A percentile compares a stretch with the other conserved stretches of the same genome.
These are phyloP conservation scores for Pandion haliaetus DNA, from an alignment of 2,113 vertebrate genomes.

Conservation along the genomic window DNA sequence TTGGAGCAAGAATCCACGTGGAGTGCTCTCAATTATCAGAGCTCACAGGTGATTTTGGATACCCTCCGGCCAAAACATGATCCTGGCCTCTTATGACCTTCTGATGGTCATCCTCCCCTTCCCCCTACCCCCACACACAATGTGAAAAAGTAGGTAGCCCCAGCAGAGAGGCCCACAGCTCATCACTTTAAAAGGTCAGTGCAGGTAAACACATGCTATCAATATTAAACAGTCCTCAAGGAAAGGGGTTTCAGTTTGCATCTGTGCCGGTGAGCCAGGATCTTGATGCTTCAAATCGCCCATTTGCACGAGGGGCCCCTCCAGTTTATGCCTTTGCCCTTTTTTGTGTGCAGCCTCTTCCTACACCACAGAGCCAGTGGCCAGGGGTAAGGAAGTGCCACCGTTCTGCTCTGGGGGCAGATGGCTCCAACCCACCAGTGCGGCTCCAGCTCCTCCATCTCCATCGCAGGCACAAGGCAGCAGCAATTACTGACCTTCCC, in stretches of 20 bases:
- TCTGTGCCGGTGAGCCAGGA: not conserved
- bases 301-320: fast-evolving
- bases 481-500: not conserved
- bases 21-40: not conserved
- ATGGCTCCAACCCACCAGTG: not conserved
- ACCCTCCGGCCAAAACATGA: not conserved
- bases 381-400: not conserved
- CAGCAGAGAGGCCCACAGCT: not conserved
- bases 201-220: not conserved
- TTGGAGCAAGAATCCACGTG: not conserved
- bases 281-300: not conserved
- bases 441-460: not conserved
- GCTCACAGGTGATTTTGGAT: slow-evolving; percentile 6
- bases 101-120: fast-evolving
- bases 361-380: not conserved
- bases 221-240: not conserved
- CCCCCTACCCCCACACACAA: not conserved
- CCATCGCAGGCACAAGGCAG: not conserved
- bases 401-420: not conserved
- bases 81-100: not conserved
- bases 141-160: not conserved
- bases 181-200: not conserved
- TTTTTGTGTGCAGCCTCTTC: not conserved
- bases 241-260: not conserved
- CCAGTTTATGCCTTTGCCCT: not conserved